Base-by-base conservation (phyloP, 2,888 invertebrate species). In the Trachelus tabidus region DNA sequence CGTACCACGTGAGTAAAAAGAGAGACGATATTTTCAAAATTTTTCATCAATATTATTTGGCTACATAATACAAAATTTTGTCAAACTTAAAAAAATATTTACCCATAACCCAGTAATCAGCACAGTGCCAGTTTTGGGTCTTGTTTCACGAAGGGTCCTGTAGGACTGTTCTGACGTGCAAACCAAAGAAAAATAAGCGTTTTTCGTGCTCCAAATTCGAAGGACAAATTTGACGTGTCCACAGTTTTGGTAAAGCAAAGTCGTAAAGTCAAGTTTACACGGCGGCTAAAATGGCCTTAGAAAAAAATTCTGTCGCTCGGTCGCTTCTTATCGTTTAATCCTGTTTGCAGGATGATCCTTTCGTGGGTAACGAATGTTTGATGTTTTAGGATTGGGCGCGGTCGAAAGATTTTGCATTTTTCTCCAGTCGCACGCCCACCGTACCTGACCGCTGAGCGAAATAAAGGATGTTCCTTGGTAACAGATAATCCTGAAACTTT, bases 341-440 rank as follows among this genome's bases (percentile, higher is more conserved):
- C 85, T 86, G 82, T 85, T 85, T 84, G 82, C 80, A 69, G 81
- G 80, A 76, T 77, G 69, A 75, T 75, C 79, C 34, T 68, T 75
- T 74, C 77, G 79, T 71, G 74, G 77, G 73, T 73, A 31, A 73
- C 69, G 73, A 56, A 75, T 82, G 81, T 83, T 85, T 85, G 85
- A 85, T 84, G 85, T 84, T 86, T 85, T 83, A 82, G 82, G 82
- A 85, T 84, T 82, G 81, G 56, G 76, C 74, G 68, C 34, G 75
- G 68, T 68, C 74, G 71, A 35, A 71, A 75, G 35, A 80, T 73
- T 76, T 76, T 37, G 71, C 23, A 71, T 75, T 68, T 75, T 81
- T 78, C 68, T 68, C 76, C 78, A 68, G 76, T 12, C 68, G 68
- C 68, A 80, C 81, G 81, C 82, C 80, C 80, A 80, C 77, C 40